These are phyloP conservation scores for Mesembrinibis cayennensis DNA, from an alignment of 2,113 vertebrate genomes.

Conservation along the genomic window DNA sequence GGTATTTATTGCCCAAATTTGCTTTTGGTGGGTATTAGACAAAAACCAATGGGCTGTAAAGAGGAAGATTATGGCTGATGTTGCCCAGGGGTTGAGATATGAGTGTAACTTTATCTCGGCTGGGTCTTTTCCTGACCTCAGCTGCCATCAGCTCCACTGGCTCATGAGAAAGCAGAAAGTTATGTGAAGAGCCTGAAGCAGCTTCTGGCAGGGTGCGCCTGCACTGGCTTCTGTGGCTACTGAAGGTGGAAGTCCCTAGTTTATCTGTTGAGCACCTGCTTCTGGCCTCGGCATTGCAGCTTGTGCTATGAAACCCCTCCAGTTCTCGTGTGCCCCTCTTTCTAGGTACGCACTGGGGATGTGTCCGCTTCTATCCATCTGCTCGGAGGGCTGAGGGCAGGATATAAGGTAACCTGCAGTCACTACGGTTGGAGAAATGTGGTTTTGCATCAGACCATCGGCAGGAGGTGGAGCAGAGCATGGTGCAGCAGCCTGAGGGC, in stretches of 20 bases:
- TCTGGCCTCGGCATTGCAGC: accelerated
- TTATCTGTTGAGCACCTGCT: not conserved
- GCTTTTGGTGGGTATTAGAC: not conserved
- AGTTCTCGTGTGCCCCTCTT: not conserved
- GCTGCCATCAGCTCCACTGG: not conserved
- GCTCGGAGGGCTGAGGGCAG: not conserved
- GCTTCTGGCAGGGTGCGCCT: not conserved
- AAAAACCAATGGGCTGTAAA: accelerated
- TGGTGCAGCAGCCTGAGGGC: not conserved
- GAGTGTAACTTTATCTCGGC: accelerated
- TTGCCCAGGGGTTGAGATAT: not conserved
- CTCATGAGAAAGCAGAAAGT: not conserved
- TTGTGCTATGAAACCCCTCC: not conserved
- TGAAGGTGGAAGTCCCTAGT: not conserved
- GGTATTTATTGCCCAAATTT: not conserved
- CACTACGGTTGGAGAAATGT: accelerated
- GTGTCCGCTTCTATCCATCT: not conserved
- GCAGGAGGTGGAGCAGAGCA: not conserved
- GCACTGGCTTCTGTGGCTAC: not conserved
- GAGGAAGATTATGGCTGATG: not conserved
- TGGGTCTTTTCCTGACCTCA: not conserved
- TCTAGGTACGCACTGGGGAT: not conserved
- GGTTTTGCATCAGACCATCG: not conserved
- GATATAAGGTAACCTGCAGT: not conserved
- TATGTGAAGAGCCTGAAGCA: not conserved